phyloP scores from a whole-genome alignment of 2,113 vertebrate species.

The Myotis yumanensis region DNA sequence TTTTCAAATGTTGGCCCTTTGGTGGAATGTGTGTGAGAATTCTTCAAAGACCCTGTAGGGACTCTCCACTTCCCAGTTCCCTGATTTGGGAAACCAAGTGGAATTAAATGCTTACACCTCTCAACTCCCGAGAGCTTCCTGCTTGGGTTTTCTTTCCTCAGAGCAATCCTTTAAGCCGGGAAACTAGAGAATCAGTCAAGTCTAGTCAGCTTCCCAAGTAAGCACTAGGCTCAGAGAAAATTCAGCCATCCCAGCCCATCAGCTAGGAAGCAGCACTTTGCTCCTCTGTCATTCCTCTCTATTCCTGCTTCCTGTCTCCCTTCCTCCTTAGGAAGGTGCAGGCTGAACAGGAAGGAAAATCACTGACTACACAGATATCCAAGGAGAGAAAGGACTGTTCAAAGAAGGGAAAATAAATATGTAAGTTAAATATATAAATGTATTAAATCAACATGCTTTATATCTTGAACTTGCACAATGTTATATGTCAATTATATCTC shows the following conservation, averaged over 20 bases:
- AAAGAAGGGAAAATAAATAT: not conserved
- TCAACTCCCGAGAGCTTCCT: not conserved
- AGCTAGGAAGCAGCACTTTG: fast-evolving
- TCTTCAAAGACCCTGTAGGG: not conserved
- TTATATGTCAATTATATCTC: not conserved
- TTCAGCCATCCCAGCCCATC: not conserved
- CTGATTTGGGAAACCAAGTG: not conserved
- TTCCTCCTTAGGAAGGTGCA: not conserved
- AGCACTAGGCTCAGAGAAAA: not conserved
- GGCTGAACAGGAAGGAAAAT: not conserved
- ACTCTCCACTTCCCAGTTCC: not conserved
- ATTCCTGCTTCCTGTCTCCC: not conserved
- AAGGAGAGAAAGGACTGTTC: not conserved
- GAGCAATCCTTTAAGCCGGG: not conserved
- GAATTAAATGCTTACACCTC: not conserved
- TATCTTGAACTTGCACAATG: not conserved
- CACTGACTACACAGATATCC: not conserved
- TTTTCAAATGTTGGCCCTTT: not conserved
- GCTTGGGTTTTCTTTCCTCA: not conserved
- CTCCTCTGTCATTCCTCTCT: not conserved
- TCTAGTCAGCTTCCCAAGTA: not conserved
- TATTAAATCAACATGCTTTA: not conserved
- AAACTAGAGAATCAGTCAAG: not conserved
- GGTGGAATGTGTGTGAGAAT: not conserved
- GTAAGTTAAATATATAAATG: not conserved